Percentiles rank a stretch among this genome's conserved stretches.
phyloP scores from a whole-genome alignment of 1,140 invertebrate genomes.

The Neodiprion virginianus region DNA sequence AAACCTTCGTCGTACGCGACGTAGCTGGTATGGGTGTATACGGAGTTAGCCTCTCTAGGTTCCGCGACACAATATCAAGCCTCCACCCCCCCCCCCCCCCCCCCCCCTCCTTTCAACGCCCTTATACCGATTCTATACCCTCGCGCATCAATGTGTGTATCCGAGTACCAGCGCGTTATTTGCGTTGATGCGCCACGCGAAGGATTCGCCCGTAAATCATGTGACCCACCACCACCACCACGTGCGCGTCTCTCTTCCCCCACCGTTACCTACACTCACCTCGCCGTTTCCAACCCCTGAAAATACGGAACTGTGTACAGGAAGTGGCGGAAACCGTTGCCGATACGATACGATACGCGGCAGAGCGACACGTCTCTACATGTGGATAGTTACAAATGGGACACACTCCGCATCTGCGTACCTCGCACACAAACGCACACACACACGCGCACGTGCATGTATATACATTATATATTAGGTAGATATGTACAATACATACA shows the following conservation, averaged over 20 bases:
- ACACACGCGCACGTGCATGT: background rate
- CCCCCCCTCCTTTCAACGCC: too few relatives aligned
- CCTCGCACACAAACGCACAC: background rate
- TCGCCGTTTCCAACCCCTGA: background rate
- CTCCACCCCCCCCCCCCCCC: too few relatives aligned
- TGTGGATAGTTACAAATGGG: too few relatives aligned
- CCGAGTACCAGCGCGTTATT: constrained; percentile 31
- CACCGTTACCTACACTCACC: background rate
- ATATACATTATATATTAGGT: background rate
- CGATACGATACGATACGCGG: constrained; percentile 1
- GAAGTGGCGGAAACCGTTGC: too few relatives aligned
- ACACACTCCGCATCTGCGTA: background rate
- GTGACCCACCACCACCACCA: background rate
- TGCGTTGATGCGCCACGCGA: constrained; percentile 32
- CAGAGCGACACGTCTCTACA: background rate
- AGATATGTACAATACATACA: background rate
- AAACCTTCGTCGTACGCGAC: background rate
- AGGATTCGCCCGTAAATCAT: constrained; percentile 37
- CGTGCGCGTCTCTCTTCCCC: background rate
- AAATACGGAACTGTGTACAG: constrained; percentile 20
- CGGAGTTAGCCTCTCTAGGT: too few relatives aligned
- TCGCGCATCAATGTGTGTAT: too few relatives aligned
- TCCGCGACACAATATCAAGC: constrained; percentile 27
- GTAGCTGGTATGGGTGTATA: too few relatives aligned
- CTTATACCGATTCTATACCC: too few relatives aligned